Base-by-base conservation (phyloP, 2,888 invertebrate genomes). In the Geophilus truncorum region DNA sequence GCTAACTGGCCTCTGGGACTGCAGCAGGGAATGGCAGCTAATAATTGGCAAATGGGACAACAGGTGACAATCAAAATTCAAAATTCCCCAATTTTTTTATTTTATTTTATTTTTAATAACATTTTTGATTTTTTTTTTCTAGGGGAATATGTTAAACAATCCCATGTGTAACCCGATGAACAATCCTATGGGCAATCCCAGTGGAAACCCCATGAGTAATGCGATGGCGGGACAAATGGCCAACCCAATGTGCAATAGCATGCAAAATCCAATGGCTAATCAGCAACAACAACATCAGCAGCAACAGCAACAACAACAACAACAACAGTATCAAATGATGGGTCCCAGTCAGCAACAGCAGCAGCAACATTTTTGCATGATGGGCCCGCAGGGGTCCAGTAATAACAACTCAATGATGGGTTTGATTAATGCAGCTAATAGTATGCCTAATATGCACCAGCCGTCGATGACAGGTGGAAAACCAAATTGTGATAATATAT, bases 191-290 rank as follows among this genome's bases (percentile, higher is more conserved):
- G 80, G 62, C 28, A 51, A 62, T 28, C 62, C 80, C 12, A 12
- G 30, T 15, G 23, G 36, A 32, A 45, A 81, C 45, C 79, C 45
- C 18, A 36, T 81, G 78, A 28, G 57, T 12, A 77, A 78, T 18
- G 78, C 78, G 10, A 79, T 82, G 70, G 81, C 79, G 28, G 32
- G 25, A 12, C 32, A 40, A 51, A 25, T 28, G 21, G 51, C 45
- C 32, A 79, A 51, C 51, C 79, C 79, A 3, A 32, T 80, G 34
- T 80, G 80, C 36, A 80, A 80, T 36, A 80, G 28, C 34, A 80
- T 80, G 82, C 51, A 21, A 82, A 82, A 23, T 81, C 82, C 84
- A 83, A 82, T 83, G 81, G 28, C 51, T 9, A 25, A 45, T 23
- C 51, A 51, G 18, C 81, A 79, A 25, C 80, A 80, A 30, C 76